Evolutionary conservation across 2,113 vertebrate genomes (phyloP).

Genomic region (Pollimyrus isidori): DNA sequence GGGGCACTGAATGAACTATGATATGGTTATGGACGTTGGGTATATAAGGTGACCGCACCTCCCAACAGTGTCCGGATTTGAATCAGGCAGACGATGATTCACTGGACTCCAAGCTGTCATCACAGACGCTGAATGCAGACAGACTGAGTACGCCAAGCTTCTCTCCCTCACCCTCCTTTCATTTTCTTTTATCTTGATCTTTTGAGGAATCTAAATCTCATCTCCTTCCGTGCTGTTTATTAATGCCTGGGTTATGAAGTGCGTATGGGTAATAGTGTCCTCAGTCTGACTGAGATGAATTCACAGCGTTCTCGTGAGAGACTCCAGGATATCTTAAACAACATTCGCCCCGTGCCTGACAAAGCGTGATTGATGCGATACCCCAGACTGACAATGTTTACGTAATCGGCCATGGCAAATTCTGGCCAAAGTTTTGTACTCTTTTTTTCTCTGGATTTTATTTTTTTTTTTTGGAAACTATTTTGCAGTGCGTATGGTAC

Average conservation of each 20-base stretch:
- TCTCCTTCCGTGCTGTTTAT: neutral
- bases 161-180: neutral
- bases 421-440: neutral
- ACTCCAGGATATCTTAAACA: neutral
- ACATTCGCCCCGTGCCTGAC: neutral
- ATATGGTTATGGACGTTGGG: neutral
- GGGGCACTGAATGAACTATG: neutral
- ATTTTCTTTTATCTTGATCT: neutral
- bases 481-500: neutral
- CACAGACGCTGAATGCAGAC: neutral
- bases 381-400: conserved; percentile 14
- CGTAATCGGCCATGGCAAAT: neutral
- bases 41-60: neutral
- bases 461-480: neutral
- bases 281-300: neutral
- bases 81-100: neutral
- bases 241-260: neutral
- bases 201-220: neutral
- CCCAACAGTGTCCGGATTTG: neutral
- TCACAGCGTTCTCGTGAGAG: neutral
- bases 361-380: conserved; percentile 10
- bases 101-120: neutral
- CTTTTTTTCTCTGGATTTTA: neutral
- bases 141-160: neutral
- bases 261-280: neutral